Evolutionary conservation across 2,888 invertebrate species (phyloP).

Genomic region (Melolontha melolontha): DNA sequence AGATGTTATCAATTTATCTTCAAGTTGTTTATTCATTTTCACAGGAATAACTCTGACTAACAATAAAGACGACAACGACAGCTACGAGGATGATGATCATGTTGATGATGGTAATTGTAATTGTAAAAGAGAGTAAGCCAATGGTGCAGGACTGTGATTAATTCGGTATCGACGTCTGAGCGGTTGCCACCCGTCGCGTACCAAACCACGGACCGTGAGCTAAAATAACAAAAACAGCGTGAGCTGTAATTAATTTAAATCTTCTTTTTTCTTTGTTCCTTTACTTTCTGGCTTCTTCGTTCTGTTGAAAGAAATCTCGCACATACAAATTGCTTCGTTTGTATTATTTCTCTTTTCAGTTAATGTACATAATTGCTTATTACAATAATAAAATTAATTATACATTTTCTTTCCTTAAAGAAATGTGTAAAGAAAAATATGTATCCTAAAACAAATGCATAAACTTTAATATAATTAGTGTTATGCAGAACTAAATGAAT

Average conservation of each 20-base stretch:
- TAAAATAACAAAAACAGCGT: conserved; percentile 63
- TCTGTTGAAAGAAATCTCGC: conserved; percentile 39
- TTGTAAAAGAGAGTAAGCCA: conserved; percentile 17
- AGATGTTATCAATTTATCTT: background rate
- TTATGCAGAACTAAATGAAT: too few species aligned
- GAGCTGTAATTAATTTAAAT: conserved; percentile 63
- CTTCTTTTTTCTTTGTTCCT: conserved; percentile 50
- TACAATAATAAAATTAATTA: too few species aligned
- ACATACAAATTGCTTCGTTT: conserved; percentile 52
- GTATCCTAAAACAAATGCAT: too few species aligned
- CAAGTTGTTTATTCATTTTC: too few species aligned
- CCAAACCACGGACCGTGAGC: conserved; percentile 59
- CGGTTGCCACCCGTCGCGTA: conserved; percentile 56
- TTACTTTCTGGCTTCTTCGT: conserved; percentile 12
- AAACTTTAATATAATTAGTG: too few species aligned
- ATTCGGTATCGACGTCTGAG: conserved; percentile 60
- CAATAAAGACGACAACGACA: conserved; percentile 21
- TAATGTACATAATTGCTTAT: too few species aligned
- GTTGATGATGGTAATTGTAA: conserved; percentile 19
- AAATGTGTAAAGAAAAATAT: too few species aligned
- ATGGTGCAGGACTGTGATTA: conserved; percentile 57
- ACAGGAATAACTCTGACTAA: background rate
- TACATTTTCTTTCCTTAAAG: too few species aligned
- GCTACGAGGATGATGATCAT: conserved; percentile 41
- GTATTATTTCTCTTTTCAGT: conserved; percentile 39